Percentiles rank a stretch among this genome's conserved stretches.
phyloP scores from a whole-genome alignment of 1,140 invertebrate species.

The Oncopodura yosiiana region DNA sequence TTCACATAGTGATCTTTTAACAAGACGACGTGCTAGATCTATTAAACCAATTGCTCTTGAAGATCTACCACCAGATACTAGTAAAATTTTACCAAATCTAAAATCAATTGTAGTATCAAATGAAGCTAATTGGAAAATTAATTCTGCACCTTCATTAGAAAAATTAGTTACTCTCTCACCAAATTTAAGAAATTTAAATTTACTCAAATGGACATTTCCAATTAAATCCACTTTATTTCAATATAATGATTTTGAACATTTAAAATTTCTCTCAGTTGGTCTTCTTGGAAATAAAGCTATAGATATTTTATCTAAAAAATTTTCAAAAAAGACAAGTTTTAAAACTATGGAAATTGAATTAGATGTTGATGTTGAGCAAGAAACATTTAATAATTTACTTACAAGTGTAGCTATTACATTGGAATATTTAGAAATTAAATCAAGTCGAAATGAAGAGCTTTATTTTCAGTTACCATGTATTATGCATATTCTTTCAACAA shows the following conservation, averaged over 20 bases:
- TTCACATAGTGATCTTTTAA: too few relatives aligned
- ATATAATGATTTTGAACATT: not conserved
- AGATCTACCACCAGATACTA: not conserved
- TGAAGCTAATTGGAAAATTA: conserved; percentile 11
- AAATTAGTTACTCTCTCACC: conserved; percentile 5
- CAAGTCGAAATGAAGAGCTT: not conserved
- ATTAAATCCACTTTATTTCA: conserved; percentile 5
- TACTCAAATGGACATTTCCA: conserved; percentile 20
- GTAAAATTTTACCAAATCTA: not conserved
- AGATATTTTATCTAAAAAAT: not conserved
- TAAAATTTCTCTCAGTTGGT: conserved; percentile 7
- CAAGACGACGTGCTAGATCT: not conserved
- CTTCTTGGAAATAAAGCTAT: not conserved
- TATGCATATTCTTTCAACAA: not conserved
- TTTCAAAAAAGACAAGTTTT: not conserved
- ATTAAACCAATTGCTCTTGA: not conserved
- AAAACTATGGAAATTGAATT: conserved; percentile 4
- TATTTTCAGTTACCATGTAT: not conserved
- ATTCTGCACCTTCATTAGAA: conserved; percentile 1
- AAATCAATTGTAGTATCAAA: conserved; percentile 17
- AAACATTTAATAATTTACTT: conserved; percentile 9
- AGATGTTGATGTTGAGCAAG: not conserved
- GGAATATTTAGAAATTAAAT: conserved; percentile 19
- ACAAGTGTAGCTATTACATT: conserved; percentile 8
- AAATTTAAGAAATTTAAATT: conserved; percentile 20